A percentile compares a stretch with the other conserved stretches of the same genome.
These are phyloP conservation scores for Diachasma alloeum DNA, from an alignment of 1,140 invertebrate species.

Conservation along the genomic window DNA sequence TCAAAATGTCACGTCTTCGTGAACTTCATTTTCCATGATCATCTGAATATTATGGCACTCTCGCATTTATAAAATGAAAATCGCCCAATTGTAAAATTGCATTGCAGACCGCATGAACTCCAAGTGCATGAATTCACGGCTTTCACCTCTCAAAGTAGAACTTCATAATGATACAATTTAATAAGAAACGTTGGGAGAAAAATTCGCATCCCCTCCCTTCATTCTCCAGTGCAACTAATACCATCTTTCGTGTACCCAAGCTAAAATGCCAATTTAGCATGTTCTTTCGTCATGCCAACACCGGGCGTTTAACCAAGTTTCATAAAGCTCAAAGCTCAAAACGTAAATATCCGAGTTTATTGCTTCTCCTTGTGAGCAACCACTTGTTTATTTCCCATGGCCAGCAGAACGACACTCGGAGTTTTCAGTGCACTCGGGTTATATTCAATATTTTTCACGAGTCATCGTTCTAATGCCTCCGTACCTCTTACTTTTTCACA, in stretches of 20 bases:
- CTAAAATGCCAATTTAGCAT: neutral
- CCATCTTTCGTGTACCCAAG: too few relatives aligned
- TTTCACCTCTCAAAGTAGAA: too few relatives aligned
- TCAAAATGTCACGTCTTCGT: too few relatives aligned
- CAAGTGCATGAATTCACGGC: too few relatives aligned
- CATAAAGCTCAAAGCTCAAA: slow-evolving; percentile 26
- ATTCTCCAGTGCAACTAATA: too few relatives aligned
- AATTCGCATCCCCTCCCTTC: too few relatives aligned
- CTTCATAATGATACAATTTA: too few relatives aligned
- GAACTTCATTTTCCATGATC: too few relatives aligned
- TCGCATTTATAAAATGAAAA: neutral
- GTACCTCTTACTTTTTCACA: neutral
- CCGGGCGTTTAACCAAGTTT: slow-evolving; percentile 18
- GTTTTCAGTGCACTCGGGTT: neutral
- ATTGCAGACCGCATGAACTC: too few relatives aligned
- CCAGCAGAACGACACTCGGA: neutral
- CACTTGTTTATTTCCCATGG: slow-evolving; percentile 26
- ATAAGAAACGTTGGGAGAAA: too few relatives aligned
- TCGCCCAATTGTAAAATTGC: too few relatives aligned
- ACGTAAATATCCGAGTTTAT: slow-evolving; percentile 31
- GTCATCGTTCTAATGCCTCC: neutral
- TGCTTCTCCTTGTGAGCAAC: slow-evolving; percentile 19
- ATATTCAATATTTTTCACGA: neutral
- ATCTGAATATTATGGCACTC: too few relatives aligned
- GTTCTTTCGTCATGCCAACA: slow-evolving; percentile 7